Percentiles rank a stretch among this genome's conserved stretches.
phyloP scores from a whole-genome alignment of 2,888 invertebrate genomes.

The Malthinus seriepunctatus region DNA sequence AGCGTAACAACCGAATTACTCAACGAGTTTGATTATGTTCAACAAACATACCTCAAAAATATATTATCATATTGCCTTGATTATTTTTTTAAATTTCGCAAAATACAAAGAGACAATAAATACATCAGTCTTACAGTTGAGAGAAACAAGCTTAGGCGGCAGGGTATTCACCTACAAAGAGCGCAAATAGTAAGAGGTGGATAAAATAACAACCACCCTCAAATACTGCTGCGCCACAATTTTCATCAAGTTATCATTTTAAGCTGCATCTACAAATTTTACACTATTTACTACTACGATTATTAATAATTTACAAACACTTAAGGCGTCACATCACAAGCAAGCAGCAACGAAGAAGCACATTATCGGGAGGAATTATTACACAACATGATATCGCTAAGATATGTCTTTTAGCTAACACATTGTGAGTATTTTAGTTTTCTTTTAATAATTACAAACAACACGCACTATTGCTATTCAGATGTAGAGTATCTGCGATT shows the following conservation, averaged over 20 bases:
- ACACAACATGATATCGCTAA: constrained; percentile 32
- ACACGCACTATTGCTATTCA: constrained; percentile 55
- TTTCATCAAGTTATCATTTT: constrained; percentile 1
- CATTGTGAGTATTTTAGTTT: constrained; percentile 35
- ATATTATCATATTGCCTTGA: constrained; percentile 56
- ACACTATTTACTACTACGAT: constrained; percentile 9
- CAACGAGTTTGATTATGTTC: constrained; percentile 34
- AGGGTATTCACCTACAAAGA: constrained; percentile 24
- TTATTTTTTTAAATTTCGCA: constrained; percentile 46
- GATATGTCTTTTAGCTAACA: constrained; percentile 43
- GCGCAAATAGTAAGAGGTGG: background rate
- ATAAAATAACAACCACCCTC: background rate
- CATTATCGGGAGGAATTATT: constrained; percentile 47
- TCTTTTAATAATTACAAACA: constrained; percentile 23
- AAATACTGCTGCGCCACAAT: background rate
- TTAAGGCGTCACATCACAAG: constrained; percentile 43
- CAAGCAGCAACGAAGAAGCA: constrained; percentile 52
- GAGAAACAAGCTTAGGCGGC: constrained; percentile 44
- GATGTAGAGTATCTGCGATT: constrained; percentile 47
- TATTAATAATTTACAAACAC: constrained; percentile 26
- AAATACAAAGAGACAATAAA: constrained; percentile 47
- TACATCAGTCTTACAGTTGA: constrained; percentile 55
- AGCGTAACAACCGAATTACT: constrained; percentile 37
- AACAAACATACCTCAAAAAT: constrained; percentile 56
- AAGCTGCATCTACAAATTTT: constrained; percentile 2